phyloP scores from a whole-genome alignment of 2,888 invertebrate species.

The Phyllotreta striolata region DNA sequence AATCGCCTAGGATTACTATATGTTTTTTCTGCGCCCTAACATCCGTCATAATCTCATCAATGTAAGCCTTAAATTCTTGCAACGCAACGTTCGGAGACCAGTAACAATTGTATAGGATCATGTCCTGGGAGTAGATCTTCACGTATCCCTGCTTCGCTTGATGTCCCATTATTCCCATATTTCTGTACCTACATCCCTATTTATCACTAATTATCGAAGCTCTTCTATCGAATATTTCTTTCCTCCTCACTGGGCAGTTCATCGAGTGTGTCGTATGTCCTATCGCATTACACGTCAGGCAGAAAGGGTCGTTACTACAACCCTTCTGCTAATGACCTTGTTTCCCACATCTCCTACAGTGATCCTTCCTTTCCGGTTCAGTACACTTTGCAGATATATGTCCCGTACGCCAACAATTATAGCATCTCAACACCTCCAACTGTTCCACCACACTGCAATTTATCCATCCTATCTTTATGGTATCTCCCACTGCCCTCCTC shows the following conservation, averaged over 20 bases:
- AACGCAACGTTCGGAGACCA: constrained; percentile 13
- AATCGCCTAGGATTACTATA: constrained; percentile 4
- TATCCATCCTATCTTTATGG: not conserved
- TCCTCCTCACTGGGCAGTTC: too few species aligned
- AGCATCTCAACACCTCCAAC: not conserved
- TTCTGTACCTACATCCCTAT: not conserved
- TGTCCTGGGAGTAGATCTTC: not conserved
- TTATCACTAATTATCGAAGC: too few species aligned
- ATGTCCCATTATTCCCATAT: not conserved
- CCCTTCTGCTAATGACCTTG: not conserved
- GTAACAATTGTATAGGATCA: constrained; percentile 16
- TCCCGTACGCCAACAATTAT: not conserved
- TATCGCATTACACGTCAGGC: not conserved
- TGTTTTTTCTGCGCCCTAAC: not conserved
- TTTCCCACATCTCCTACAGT: not conserved
- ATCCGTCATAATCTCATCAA: not conserved
- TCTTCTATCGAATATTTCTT: too few species aligned
- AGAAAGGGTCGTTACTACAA: not conserved
- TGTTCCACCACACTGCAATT: not conserved
- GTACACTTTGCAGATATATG: not conserved
- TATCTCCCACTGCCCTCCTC: not conserved
- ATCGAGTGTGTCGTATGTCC: too few species aligned
- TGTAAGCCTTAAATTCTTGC: not conserved
- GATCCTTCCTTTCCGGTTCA: not conserved
- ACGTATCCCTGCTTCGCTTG: not conserved